These are phyloP conservation scores for Sakesphorus luctuosus DNA, from an alignment of 2,113 vertebrate species.

Conservation along the genomic window DNA sequence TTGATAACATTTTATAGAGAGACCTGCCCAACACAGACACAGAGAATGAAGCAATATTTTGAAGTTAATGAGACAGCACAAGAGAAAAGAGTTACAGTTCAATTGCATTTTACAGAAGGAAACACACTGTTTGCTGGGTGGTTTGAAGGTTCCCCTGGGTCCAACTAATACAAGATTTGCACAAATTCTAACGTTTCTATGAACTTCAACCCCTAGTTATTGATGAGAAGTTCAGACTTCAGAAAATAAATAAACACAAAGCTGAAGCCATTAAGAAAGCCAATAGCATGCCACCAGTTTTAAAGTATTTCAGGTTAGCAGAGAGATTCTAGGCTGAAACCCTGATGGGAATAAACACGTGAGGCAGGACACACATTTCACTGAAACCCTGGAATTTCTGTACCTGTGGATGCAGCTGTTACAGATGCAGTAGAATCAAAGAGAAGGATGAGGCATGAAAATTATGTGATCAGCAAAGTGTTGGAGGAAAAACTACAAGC, in stretches of 20 bases:
- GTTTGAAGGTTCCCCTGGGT: constrained; percentile 26
- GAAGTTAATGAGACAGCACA: constrained; percentile 4
- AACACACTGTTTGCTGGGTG: background rate
- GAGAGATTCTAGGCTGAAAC: background rate
- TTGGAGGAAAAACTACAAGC: background rate
- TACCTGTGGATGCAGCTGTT: background rate
- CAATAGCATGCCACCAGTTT: background rate
- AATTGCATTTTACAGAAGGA: constrained; percentile 9
- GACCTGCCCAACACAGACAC: background rate
- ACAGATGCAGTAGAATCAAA: background rate
- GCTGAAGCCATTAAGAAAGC: background rate
- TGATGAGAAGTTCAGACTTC: background rate
- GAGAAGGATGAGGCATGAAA: background rate
- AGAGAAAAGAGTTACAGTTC: constrained; percentile 25
- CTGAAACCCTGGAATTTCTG: background rate
- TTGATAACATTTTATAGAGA: background rate
- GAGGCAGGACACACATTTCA: background rate
- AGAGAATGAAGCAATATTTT: constrained; percentile 25
- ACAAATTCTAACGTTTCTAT: constrained; percentile 20
- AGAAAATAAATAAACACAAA: background rate
- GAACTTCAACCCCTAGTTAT: constrained; percentile 2
- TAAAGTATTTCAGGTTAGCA: background rate
- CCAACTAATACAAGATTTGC: background rate
- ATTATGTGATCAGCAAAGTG: background rate
- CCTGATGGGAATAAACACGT: background rate